phyloP scores from a whole-genome alignment of 1,140 invertebrate species.

The Maniola jurtina region DNA sequence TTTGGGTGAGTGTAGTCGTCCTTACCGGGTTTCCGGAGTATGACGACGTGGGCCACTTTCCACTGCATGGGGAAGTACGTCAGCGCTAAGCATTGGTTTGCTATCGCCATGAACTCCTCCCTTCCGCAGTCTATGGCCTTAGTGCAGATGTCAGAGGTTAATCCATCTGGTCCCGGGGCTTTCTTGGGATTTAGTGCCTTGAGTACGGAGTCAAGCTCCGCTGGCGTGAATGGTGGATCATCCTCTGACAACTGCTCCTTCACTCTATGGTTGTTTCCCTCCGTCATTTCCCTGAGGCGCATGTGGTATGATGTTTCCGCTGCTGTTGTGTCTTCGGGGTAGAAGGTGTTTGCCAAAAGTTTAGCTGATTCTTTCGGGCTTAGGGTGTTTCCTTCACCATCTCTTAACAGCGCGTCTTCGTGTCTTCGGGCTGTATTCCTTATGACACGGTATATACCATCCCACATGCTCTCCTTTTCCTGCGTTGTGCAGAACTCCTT shows the following conservation, averaged over 20 bases:
- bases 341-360: constrained; percentile 31
- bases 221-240: constrained; percentile 4
- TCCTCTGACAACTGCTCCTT: neutral
- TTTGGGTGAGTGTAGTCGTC: no score
- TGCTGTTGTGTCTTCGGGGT: constrained; percentile 14
- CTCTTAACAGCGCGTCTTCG: constrained; percentile 23
- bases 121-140: neutral
- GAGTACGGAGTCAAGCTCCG: neutral
- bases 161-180: constrained; percentile 24
- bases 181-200: constrained; percentile 22
- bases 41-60: no score
- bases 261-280: neutral
- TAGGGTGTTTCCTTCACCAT: constrained; percentile 1
- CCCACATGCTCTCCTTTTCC: constrained; percentile 30
- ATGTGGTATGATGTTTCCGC: constrained; percentile 16
- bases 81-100: neutral
- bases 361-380: constrained; percentile 17
- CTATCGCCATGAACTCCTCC: neutral
- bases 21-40: no score
- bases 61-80: no score
- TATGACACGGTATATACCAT: constrained; percentile 23
- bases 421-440: constrained; percentile 6
- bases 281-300: constrained; percentile 6
- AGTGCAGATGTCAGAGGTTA: constrained; percentile 25
- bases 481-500: constrained; percentile 34